Evolutionary conservation across 2,113 vertebrate genomes (phyloP).

Genomic region (Petromus typicus): DNA sequence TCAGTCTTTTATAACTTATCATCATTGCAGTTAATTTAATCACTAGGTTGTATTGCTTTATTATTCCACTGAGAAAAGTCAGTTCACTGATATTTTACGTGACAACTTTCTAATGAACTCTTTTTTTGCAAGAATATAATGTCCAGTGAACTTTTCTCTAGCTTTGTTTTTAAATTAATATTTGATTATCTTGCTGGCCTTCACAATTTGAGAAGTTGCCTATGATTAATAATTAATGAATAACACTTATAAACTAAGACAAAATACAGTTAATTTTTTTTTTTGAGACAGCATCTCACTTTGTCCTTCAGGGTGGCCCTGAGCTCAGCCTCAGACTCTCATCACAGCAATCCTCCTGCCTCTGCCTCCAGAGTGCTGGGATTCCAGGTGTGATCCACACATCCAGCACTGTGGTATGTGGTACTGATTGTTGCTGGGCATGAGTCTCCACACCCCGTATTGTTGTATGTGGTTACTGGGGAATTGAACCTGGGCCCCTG

Average conservation of each 20-base stretch:
- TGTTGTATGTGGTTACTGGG: no score
- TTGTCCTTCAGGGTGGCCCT: no score
- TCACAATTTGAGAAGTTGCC: conserved; percentile 68
- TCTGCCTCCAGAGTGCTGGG: no score
- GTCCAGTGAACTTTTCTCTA: conserved; percentile 45
- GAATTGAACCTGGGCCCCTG: no score
- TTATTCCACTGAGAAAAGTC: conserved; percentile 19
- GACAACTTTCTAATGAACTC: conserved; percentile 74
- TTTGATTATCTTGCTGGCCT: conserved; percentile 76
- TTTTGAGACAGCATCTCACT: no score
- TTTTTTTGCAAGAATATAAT: conserved; percentile 74
- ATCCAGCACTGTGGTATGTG: no score
- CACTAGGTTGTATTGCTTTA: background rate
- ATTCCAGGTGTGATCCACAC: no score
- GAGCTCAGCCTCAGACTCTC: no score
- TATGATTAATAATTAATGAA: conserved; percentile 78
- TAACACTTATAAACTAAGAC: conserved; percentile 76
- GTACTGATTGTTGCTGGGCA: no score
- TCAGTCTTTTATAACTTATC: background rate
- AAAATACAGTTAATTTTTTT: conserved; percentile 78
- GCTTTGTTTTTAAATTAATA: conserved; percentile 61
- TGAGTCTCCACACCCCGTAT: no score
- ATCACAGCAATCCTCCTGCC: no score
- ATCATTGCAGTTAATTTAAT: background rate
- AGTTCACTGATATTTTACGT: conserved; percentile 24